These are phyloP conservation scores for Actenoides lindsayi DNA, from an alignment of 2,113 vertebrate species.

Conservation along the genomic window DNA sequence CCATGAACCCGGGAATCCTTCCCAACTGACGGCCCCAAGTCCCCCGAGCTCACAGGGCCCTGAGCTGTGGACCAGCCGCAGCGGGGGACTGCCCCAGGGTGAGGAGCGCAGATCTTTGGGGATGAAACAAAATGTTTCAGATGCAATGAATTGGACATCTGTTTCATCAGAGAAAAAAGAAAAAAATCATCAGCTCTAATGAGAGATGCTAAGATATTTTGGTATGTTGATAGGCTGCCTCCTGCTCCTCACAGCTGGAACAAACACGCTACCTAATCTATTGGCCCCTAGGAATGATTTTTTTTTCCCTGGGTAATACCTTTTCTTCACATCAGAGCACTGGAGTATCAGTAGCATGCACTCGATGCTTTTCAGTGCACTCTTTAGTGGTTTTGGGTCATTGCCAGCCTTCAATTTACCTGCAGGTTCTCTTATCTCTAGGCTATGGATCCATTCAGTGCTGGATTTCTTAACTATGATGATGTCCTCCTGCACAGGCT, in stretches of 20 bases:
- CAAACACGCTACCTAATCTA: conserved; percentile 2
- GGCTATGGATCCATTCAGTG: not conserved
- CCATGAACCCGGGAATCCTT: conserved; percentile 12
- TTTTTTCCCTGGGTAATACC: not conserved
- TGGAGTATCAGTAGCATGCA: not conserved
- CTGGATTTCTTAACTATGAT: not conserved
- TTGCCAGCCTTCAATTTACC: conserved; percentile 36
- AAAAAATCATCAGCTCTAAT: conserved; percentile 30
- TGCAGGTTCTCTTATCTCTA: not conserved
- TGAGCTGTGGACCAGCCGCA: not conserved
- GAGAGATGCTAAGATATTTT: conserved; percentile 58
- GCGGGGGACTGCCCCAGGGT: conserved; percentile 41
- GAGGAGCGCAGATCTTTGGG: not conserved
- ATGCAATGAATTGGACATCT: conserved; percentile 57
- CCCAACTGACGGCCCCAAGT: not conserved
- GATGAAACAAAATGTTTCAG: conserved; percentile 52
- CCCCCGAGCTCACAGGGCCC: not conserved
- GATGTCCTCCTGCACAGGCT: not conserved
- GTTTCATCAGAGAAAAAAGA: conserved; percentile 23
- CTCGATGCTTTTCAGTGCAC: conserved; percentile 17
- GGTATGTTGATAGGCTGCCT: conserved; percentile 44
- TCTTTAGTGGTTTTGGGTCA: not conserved
- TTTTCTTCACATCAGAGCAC: conserved; percentile 42
- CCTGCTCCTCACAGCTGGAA: conserved; percentile 63
- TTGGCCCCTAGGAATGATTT: not conserved